These are phyloP conservation scores for Drosophila jambulina DNA, from an alignment of 1,140 invertebrate species.

Conservation along the genomic window DNA sequence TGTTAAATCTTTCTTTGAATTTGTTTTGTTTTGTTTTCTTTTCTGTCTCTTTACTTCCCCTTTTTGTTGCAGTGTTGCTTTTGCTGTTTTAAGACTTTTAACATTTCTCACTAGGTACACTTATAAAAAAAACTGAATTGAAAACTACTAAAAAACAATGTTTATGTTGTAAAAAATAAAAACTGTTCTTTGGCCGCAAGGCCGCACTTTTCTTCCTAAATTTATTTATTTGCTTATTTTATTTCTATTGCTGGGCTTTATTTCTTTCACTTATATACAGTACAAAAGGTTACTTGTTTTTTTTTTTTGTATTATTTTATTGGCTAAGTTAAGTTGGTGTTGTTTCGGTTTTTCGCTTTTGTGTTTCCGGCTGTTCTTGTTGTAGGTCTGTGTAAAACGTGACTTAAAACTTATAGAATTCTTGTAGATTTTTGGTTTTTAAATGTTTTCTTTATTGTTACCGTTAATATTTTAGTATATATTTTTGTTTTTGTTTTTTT, in stretches of 20 bases:
- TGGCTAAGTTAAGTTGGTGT: conserved; percentile 74
- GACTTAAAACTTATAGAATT: conserved; percentile 82
- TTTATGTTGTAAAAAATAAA: conserved; percentile 74
- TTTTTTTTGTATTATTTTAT: conserved; percentile 39
- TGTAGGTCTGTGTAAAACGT: conserved; percentile 77
- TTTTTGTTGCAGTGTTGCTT: conserved; percentile 79
- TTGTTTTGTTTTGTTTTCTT: conserved; percentile 72
- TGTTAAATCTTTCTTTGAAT: conserved; percentile 85
- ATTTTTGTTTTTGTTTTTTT: conserved; percentile 41
- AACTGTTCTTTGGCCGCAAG: conserved; percentile 69
- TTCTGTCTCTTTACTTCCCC: conserved; percentile 66
- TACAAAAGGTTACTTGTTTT: conserved; percentile 22
- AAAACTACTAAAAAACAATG: conserved; percentile 79
- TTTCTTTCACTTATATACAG: conserved; percentile 65
- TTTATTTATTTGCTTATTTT: conserved; percentile 39
- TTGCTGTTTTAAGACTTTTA: conserved; percentile 79
- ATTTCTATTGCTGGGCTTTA: conserved; percentile 34
- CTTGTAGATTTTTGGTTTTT: conserved; percentile 83
- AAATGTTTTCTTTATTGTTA: conserved; percentile 82
- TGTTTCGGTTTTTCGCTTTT: conserved; percentile 47
- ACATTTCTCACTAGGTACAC: conserved; percentile 83
- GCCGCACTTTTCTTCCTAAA: conserved; percentile 56
- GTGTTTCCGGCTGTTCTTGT: conserved; percentile 40
- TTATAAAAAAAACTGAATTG: conserved; percentile 77
- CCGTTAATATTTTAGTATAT: conserved; percentile 72